phyloP scores from a whole-genome alignment of 2,888 invertebrate species.

The Trypoxylon attenuatum region DNA sequence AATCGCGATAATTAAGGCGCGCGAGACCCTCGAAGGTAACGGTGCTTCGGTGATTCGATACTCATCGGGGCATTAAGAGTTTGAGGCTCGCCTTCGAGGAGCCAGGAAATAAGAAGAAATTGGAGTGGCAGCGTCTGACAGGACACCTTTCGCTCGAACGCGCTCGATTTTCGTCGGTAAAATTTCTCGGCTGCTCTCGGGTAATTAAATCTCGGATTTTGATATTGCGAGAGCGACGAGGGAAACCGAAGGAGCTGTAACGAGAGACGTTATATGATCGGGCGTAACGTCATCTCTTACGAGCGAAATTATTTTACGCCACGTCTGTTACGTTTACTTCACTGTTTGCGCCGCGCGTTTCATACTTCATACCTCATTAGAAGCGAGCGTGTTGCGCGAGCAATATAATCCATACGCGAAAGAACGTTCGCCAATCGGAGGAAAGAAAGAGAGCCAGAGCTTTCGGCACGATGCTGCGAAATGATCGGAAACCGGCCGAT shows the following conservation, averaged over 20 bases:
- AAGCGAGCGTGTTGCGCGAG: not conserved
- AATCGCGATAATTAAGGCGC: no score
- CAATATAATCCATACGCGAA: not conserved
- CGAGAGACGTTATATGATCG: slow-evolving; percentile 26
- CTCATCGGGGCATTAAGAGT: no score
- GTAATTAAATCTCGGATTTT: slow-evolving; percentile 10
- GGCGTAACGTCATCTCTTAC: slow-evolving; percentile 3
- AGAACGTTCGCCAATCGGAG: slow-evolving; percentile 17
- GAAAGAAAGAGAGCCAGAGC: not conserved
- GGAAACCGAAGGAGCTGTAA: slow-evolving; percentile 17
- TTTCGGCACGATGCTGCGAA: slow-evolving; percentile 1
- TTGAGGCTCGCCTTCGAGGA: no score
- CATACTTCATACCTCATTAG: slow-evolving; percentile 17
- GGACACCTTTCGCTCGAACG: not conserved
- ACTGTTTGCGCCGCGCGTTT: not conserved
- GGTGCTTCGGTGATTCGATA: no score
- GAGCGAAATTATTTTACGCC: slow-evolving; percentile 11
- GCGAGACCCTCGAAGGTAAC: no score
- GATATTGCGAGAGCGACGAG: not conserved
- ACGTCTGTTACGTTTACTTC: slow-evolving; percentile 20
- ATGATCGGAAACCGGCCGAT: not conserved
- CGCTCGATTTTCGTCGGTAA: not conserved
- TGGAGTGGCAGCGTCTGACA: not conserved
- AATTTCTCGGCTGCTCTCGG: not conserved
- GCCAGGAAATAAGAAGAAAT: not conserved